These are phyloP conservation scores for Anableps anableps DNA, from an alignment of 2,797 vertebrate genomes.

Conservation along the genomic window DNA sequence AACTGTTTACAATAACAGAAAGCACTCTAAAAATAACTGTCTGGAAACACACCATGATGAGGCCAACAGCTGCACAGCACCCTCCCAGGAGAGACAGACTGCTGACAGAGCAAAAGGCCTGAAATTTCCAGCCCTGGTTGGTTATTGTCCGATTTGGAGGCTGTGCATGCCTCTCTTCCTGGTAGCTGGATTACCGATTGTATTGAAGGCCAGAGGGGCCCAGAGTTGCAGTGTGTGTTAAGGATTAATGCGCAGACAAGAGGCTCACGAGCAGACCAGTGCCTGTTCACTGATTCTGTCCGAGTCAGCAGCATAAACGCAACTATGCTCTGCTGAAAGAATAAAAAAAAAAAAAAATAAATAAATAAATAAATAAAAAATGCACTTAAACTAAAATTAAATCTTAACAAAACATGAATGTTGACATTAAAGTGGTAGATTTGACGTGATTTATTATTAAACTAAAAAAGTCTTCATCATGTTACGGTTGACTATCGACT, in stretches of 20 bases:
- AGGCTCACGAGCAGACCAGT: conserved; percentile 63
- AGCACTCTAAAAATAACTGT: conserved; percentile 64
- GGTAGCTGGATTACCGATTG: conserved; percentile 78
- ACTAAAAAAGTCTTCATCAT: background rate
- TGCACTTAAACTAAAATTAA: background rate
- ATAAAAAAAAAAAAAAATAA: background rate
- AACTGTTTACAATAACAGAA: conserved; percentile 56
- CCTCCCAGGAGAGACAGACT: conserved; percentile 66
- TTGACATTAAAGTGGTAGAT: background rate
- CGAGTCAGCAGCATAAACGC: conserved; percentile 73
- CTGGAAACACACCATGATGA: conserved; percentile 50
- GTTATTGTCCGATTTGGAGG: conserved; percentile 72
- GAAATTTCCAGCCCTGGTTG: conserved; percentile 68
- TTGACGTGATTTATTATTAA: background rate
- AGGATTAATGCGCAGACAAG: conserved; percentile 77
- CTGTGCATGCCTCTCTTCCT: conserved; percentile 71
- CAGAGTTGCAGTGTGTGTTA: conserved; percentile 63
- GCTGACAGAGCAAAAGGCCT: conserved; percentile 73
- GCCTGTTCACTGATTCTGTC: conserved; percentile 53
- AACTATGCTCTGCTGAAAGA: background rate
- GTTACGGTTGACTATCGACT: conserved; percentile 31
- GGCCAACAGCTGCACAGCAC: conserved; percentile 52
- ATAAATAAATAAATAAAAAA: too few species aligned
- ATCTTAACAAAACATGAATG: background rate
- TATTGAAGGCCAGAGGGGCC: conserved; percentile 67